Conservation (phyloP, 92 coral and sea anemone genomes). For the Montipora capitata region DNA sequence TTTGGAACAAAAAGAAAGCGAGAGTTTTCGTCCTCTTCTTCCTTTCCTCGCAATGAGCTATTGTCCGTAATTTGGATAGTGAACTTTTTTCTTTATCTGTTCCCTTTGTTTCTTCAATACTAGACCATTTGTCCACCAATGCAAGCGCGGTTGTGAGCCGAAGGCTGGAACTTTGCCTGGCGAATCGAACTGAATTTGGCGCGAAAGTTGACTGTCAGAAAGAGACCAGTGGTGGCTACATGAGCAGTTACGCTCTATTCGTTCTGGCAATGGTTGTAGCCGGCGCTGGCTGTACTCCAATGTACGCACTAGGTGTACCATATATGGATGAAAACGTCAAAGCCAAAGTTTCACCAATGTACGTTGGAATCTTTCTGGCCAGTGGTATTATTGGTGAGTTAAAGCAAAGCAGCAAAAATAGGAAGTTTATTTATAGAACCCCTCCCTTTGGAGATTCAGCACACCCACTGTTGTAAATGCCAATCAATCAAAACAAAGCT, state of each 20-base stretch:
- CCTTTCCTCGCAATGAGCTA: no score
- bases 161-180: slow-evolving; percentile 16
- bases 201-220: slow-evolving; percentile 15
- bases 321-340: slow-evolving; percentile 89
- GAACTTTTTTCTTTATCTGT: background rate
- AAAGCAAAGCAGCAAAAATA: no score
- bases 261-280: slow-evolving; percentile 82
- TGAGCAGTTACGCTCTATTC: slow-evolving; percentile 66
- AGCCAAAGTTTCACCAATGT: slow-evolving; percentile 83
- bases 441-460: no score
- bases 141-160: background rate
- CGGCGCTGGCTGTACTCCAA: slow-evolving; percentile 85
- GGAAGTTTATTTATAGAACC: no score
- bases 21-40: no score
- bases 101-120: background rate
- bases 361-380: slow-evolving; percentile 78
- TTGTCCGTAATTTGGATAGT: no score
- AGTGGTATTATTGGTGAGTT: slow-evolving; percentile 46
- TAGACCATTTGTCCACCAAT: background rate
- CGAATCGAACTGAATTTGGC: slow-evolving; percentile 19
- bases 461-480: no score
- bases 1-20: no score
- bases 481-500: no score
- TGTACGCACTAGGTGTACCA: slow-evolving; percentile 81
- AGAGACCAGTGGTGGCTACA: slow-evolving; percentile 19